Conservation (phyloP, 2,888 invertebrate species). For the Leucoma salicis region DNA sequence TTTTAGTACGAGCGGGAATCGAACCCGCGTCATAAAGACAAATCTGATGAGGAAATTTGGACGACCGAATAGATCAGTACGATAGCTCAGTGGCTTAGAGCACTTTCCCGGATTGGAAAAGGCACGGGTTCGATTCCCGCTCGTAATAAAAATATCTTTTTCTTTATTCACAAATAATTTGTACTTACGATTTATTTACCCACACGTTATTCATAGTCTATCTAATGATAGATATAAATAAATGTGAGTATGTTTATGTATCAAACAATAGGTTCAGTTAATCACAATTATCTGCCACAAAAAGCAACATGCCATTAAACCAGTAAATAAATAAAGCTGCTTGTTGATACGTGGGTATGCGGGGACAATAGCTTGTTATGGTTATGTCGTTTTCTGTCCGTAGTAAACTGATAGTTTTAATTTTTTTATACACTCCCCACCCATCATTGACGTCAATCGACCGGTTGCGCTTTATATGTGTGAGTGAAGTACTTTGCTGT, state of each 20-base stretch:
- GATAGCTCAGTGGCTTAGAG: no score
- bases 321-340: slow-evolving; percentile 35
- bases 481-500: slow-evolving; percentile 34
- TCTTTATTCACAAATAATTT: no score
- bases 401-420: slow-evolving; percentile 74
- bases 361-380: slow-evolving; percentile 68
- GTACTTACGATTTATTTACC: no score
- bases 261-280: slow-evolving; percentile 24
- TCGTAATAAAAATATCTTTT: no score
- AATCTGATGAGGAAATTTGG: no score
- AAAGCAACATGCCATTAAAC: slow-evolving; percentile 21
- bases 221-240: no score
- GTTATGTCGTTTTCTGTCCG: slow-evolving; percentile 56
- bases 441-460: slow-evolving; percentile 77
- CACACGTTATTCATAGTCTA: no score
- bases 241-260: slow-evolving; percentile 18
- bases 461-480: slow-evolving; percentile 52
- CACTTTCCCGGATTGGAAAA: no score
- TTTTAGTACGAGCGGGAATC: no score
- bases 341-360: slow-evolving; percentile 36
- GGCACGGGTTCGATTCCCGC: no score
- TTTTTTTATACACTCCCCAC: slow-evolving; percentile 64
- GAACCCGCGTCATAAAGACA: no score
- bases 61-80: no score
- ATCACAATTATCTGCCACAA: slow-evolving; percentile 14